These are phyloP conservation scores for Cheilosia scutellata DNA, from an alignment of 2,888 invertebrate genomes.

Conservation along the genomic window DNA sequence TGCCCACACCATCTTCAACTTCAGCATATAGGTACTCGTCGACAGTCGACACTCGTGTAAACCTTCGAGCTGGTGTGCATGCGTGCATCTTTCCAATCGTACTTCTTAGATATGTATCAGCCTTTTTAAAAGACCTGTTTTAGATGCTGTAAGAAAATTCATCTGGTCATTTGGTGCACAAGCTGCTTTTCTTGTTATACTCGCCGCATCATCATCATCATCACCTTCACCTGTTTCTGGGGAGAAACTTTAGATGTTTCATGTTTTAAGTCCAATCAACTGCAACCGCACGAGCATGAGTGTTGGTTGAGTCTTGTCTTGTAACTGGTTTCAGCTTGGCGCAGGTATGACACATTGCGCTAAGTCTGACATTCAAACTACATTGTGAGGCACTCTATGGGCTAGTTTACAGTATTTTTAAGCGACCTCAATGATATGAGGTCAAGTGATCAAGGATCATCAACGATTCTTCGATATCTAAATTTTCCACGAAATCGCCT, in stretches of 20 bases:
- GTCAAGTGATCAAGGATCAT: slow-evolving; percentile 19
- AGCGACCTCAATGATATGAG: slow-evolving; percentile 16
- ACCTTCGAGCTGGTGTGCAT: too few relatives aligned
- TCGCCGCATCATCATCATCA: slow-evolving; percentile 24
- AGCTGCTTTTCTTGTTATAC: slow-evolving; percentile 47
- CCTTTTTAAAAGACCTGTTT: slow-evolving; percentile 29
- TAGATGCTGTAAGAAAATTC: slow-evolving; percentile 19
- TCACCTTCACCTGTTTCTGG: slow-evolving; percentile 50
- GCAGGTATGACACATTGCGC: slow-evolving; percentile 14
- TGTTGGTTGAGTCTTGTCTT: slow-evolving; percentile 28
- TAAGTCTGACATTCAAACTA: slow-evolving; percentile 7
- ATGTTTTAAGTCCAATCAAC: slow-evolving; percentile 44
- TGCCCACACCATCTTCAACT: not conserved
- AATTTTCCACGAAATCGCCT: slow-evolving; percentile 6
- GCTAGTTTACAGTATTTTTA: not conserved
- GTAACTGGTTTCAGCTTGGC: slow-evolving; percentile 49
- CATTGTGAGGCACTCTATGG: not conserved
- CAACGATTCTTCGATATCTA: not conserved
- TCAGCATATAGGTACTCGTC: not conserved
- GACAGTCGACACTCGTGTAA: not conserved
- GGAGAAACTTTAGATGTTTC: slow-evolving; percentile 35
- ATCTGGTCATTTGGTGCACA: slow-evolving; percentile 42
- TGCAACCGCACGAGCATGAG: slow-evolving; percentile 6
- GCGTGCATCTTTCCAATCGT: not conserved
- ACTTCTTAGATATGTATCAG: slow-evolving; percentile 5